Evolutionary conservation across 2,888 invertebrate species (phyloP), one percentile per base, ranked within the genome.

Genomic region (Volucella bombylans): DNA sequence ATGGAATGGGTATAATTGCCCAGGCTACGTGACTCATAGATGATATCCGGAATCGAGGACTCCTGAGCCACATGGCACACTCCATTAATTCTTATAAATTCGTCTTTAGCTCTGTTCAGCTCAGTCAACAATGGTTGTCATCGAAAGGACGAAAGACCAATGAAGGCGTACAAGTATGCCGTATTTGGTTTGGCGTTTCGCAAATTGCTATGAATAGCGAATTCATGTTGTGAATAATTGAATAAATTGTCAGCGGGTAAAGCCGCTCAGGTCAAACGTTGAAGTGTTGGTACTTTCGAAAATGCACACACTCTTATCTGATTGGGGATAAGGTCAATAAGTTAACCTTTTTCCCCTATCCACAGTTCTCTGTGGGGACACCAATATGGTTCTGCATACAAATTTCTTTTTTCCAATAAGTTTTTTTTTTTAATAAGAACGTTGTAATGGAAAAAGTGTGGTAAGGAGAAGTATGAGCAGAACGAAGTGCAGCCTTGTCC

Each of bases 81-180:
- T 65, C 43, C 64, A 78, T 78, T 71, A 64, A 71, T 78, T 78
- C 64, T 43, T 71, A 78, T 78, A 78, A 64, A 78, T 78, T 52
- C 50, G 31, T 12, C 11, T 52, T 72, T 38, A 31, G 23, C 10
- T 52, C 15, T 11, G n/a, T 1, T 41, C 11, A 12, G 54, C 8
- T 68, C 43, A 59, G 38, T 67, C 59, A 38, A 47, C 39, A 39
- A 31, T 6, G 31, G 31, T 31, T 31, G 31, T 31, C 6, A 6
- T 31, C 6, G 31, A 4, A 31, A 31, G 31, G 6, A 31, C 31
- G 31, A 49, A 65, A 31, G 64, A 15, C 52, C 52, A 59, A 14
- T 2, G 15, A 38, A 14, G 31, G 41, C 9, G 3, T 8, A 0
- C n/a, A 49, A 31, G 31, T 31, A 31, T 31, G 6, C 6, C 31